A percentile compares a stretch with the other conserved stretches of the same genome.
phyloP scores from a whole-genome alignment of 1,140 invertebrate species.

The Sinonovacula constricta region DNA sequence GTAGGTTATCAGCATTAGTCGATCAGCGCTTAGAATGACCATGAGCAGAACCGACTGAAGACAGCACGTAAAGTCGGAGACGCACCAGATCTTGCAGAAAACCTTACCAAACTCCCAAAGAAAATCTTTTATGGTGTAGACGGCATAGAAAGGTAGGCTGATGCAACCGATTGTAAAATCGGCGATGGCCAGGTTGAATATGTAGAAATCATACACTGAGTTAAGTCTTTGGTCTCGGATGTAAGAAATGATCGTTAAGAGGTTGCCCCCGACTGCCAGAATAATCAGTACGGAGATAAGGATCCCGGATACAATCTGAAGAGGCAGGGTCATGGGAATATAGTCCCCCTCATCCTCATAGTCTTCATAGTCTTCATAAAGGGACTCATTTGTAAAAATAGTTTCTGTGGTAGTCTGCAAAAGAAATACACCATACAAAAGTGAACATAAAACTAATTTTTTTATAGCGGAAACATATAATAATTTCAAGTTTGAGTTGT shows the following conservation, averaged over 20 bases:
- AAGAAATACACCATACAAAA: too few species aligned
- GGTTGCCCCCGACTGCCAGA: conserved; percentile 62
- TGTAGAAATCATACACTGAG: conserved; percentile 69
- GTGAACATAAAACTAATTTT: too few species aligned
- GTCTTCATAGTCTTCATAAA: too few species aligned
- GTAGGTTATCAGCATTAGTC: conserved; percentile 55
- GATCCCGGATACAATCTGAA: conserved; percentile 20
- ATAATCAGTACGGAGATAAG: conserved; percentile 50
- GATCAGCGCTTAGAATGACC: conserved; percentile 61
- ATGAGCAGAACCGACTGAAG: conserved; percentile 59
- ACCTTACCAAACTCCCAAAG: conserved; percentile 61
- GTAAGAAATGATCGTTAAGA: conserved; percentile 65
- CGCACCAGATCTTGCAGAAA: conserved; percentile 65
- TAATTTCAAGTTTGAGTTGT: too few species aligned
- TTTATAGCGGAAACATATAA: too few species aligned
- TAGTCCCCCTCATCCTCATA: conserved; percentile 16
- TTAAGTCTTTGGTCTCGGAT: conserved; percentile 62
- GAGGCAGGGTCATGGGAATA: not conserved
- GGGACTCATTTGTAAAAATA: too few species aligned
- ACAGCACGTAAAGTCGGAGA: conserved; percentile 64
- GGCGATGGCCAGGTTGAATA: conserved; percentile 68
- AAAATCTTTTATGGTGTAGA: conserved; percentile 49
- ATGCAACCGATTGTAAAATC: conserved; percentile 66
- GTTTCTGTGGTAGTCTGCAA: too few species aligned
- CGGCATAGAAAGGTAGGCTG: conserved; percentile 65